Percentiles rank a stretch among this genome's conserved stretches.
These are phyloP conservation scores for Danaus chrysippus DNA, from an alignment of 2,888 invertebrate species.

Conservation along the genomic window DNA sequence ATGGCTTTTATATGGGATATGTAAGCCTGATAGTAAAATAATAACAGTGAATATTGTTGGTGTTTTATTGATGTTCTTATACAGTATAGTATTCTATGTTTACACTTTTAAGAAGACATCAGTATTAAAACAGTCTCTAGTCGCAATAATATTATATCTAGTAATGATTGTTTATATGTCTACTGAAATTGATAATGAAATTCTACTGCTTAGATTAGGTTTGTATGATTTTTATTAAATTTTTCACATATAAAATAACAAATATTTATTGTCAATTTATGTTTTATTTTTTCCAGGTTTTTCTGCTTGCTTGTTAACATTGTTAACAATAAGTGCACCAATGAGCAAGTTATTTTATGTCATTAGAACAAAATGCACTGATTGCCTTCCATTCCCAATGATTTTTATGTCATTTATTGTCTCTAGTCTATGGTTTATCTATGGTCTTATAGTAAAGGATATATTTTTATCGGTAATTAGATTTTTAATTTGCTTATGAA, in stretches of 20 bases:
- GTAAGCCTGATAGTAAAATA: constrained; percentile 85
- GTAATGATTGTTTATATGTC: constrained; percentile 79
- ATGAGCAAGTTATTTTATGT: constrained; percentile 89
- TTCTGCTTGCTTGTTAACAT: constrained; percentile 85
- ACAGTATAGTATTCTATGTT: constrained; percentile 84
- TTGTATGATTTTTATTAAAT: constrained; percentile 35
- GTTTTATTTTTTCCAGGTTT: constrained; percentile 62
- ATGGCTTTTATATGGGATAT: constrained; percentile 89
- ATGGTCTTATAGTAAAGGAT: constrained; percentile 89
- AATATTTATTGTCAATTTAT: no score
- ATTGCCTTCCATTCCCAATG: constrained; percentile 92
- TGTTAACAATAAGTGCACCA: constrained; percentile 90
- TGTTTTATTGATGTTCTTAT: constrained; percentile 82
- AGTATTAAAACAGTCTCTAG: constrained; percentile 80
- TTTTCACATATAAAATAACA: background rate
- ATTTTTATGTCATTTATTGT: constrained; percentile 91
- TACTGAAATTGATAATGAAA: constrained; percentile 70
- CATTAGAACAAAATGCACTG: constrained; percentile 87
- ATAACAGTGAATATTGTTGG: constrained; percentile 88
- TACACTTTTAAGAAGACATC: constrained; percentile 85
- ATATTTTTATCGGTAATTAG: constrained; percentile 85
- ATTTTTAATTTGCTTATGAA: background rate
- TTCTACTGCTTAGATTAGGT: constrained; percentile 83
- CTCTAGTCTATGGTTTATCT: constrained; percentile 90
- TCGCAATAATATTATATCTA: constrained; percentile 73